Evolutionary conservation across 35 echinoderm and acorn worm species (phyloP), one percentile per base, ranked within the genome.

Genomic region (Strongylocentrotus purpuratus): DNA sequence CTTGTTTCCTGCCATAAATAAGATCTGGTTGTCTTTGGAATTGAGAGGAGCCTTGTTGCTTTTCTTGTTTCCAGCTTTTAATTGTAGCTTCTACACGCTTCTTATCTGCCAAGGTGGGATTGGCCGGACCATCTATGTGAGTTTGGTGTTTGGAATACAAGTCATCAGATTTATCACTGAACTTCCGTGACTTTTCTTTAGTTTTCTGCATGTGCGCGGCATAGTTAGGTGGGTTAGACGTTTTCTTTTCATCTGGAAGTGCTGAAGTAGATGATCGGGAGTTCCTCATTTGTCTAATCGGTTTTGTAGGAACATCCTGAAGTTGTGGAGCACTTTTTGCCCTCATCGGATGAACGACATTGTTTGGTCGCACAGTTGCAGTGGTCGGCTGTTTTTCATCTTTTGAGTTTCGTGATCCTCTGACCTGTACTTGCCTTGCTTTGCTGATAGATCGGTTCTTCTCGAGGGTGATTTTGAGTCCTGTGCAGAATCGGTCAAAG

Each of bases 401-500:
- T 70, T 95, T 96, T 20, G 48, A 87, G 33, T 47, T 86, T 88
- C 85, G 87, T 15, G 52, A 86, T 86, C 65, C 46, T 28, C 31
- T 18, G 85, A 50, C 88, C 33, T 65, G 47, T 22, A 61, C 94
- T 86, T 85, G 94, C 32, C 35, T 86, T 5, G 47, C 95, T 46
- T 87, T 93, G 45, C 90, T 92, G 52, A 86, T 50, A 46, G 86
- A 47, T 94, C 95, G 96, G 35, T 96, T 96, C 13, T 94, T 97
- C 47, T 95, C 94, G 28, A 99, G 94, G 20, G 98, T 94, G 33
- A 99, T 78, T 88, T 97, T 97, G 22, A 99, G 89, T 10, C 97
- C 98, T n/a, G 96, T 88, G 90, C 98, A 99, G 88, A 99, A 99
- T 86, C 97, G 46, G 11, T 99, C 98, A 91, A 99, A 99, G 31